Percentiles rank a stretch among this genome's conserved stretches.
Conservation (phyloP, 2,888 invertebrate genomes). For the Muscina levida region DNA sequence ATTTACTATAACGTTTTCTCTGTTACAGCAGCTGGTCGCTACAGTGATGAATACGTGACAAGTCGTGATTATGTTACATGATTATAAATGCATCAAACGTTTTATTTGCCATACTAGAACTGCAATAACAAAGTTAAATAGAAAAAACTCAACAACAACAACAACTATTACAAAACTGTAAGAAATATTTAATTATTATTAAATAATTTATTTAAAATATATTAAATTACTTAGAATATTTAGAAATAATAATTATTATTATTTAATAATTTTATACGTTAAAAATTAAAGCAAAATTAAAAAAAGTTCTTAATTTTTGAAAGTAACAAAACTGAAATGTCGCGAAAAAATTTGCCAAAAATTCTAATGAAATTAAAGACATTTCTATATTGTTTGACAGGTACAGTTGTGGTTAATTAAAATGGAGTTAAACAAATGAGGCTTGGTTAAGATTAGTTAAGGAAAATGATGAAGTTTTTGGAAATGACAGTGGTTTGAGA, state of each 20-base stretch:
- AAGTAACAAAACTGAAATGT: conserved; percentile 32
- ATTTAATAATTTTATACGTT: conserved; percentile 55
- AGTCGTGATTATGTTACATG: conserved; percentile 78
- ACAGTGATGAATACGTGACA: conserved; percentile 77
- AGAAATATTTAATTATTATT: conserved; percentile 30
- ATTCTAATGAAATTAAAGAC: no score
- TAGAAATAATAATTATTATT: conserved; percentile 44
- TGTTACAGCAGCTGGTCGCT: conserved; percentile 74
- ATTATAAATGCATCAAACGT: conserved; percentile 70
- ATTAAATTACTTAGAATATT: conserved; percentile 44
- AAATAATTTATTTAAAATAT: conserved; percentile 29
- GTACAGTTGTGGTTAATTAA: no score
- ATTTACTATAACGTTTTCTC: neutral
- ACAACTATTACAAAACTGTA: conserved; percentile 45
- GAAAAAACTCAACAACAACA: conserved; percentile 29
- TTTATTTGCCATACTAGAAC: conserved; percentile 61
- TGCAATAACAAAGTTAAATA: conserved; percentile 33
- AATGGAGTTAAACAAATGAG: no score
- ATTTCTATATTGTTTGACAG: no score
- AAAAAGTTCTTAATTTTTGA: neutral
- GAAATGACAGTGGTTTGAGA: no score
- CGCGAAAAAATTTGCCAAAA: neutral
- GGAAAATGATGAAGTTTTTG: no score
- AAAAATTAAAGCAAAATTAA: conserved; percentile 25
- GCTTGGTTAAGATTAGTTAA: no score